These are phyloP conservation scores for Plusia festucae DNA, from an alignment of 2,888 invertebrate genomes.

Conservation along the genomic window DNA sequence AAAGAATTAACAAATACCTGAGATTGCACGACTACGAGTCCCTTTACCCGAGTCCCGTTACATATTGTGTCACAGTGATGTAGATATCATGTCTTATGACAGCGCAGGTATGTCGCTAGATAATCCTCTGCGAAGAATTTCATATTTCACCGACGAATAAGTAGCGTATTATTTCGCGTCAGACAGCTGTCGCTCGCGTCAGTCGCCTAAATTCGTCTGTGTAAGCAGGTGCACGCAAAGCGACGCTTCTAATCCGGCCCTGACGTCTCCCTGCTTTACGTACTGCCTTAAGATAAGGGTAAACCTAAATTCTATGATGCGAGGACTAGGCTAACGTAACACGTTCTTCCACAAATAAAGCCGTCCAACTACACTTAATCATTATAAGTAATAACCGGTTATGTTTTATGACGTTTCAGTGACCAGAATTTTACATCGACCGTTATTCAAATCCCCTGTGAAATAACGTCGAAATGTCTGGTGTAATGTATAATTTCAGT, in stretches of 20 bases:
- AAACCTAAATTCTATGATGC: conserved; percentile 35
- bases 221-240: conserved; percentile 80
- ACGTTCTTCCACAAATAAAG: not conserved
- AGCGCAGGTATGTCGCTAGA: conserved; percentile 65
- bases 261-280: conserved; percentile 64
- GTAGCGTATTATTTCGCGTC: conserved; percentile 83
- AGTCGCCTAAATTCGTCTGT: conserved; percentile 82
- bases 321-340: not conserved
- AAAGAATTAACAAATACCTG: conserved; percentile 53
- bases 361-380: not conserved
- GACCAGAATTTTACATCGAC: conserved; percentile 17
- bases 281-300: conserved; percentile 65
- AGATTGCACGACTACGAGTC: conserved; percentile 36
- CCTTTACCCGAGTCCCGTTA: conserved; percentile 30
- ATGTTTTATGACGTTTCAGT: conserved; percentile 1
- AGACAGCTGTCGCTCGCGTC: conserved; percentile 86
- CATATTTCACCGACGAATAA: conserved; percentile 85
- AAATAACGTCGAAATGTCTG: conserved; percentile 25
- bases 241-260: conserved; percentile 79
- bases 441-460: conserved; percentile 24
- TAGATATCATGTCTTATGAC: conserved; percentile 59
- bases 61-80: conserved; percentile 53
- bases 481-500: conserved; percentile 19
- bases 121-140: conserved; percentile 80
- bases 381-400: not conserved